Base-by-base conservation (phyloP, 1,140 invertebrate genomes). In the Tyrophagus putrescentiae region DNA sequence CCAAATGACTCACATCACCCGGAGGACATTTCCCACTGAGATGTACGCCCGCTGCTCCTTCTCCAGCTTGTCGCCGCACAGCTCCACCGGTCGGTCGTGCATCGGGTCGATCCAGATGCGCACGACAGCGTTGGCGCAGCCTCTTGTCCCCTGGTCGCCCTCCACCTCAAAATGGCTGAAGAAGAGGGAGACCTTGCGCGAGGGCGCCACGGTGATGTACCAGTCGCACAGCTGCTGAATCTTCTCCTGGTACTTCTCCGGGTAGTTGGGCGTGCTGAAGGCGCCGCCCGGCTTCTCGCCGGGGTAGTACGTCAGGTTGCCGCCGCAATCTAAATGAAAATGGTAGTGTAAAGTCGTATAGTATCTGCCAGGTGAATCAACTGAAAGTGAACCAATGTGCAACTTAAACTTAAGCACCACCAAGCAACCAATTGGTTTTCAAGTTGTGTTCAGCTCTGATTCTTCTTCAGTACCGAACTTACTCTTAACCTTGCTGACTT, bases 321-420 rank as follows among this genome's bases (percentile, higher is more conserved):
- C 81, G 65, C 89, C 89, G 71, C 89, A 94, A 73, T 92, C 87
- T 81, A 63, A n/a, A n/a, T n/a, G n/a, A n/a, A n/a, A n/a, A n/a
- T n/a, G n/a, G n/a, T n/a, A n/a, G n/a, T n/a, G n/a, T n/a, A n/a
- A n/a, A n/a, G n/a, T n/a, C n/a, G n/a, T n/a, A n/a, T n/a, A n/a
- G n/a, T n/a, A n/a, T n/a, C n/a, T n/a, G n/a, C n/a, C n/a, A n/a
- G n/a, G n/a, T n/a, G n/a, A n/a, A n/a, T n/a, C n/a, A n/a, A n/a
- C n/a, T n/a, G n/a, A n/a, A n/a, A n/a, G n/a, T n/a, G n/a, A n/a
- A n/a, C n/a, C n/a, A n/a, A n/a, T n/a, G n/a, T n/a, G n/a, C n/a
- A n/a, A n/a, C n/a, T n/a, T n/a, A n/a, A n/a, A n/a, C n/a, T n/a
- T n/a, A n/a, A n/a, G n/a, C n/a, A n/a, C n/a, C 79, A 74, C 86